These are phyloP conservation scores for Scaptomyza pallida DNA, from an alignment of 1,140 invertebrate genomes.

Conservation along the genomic window DNA sequence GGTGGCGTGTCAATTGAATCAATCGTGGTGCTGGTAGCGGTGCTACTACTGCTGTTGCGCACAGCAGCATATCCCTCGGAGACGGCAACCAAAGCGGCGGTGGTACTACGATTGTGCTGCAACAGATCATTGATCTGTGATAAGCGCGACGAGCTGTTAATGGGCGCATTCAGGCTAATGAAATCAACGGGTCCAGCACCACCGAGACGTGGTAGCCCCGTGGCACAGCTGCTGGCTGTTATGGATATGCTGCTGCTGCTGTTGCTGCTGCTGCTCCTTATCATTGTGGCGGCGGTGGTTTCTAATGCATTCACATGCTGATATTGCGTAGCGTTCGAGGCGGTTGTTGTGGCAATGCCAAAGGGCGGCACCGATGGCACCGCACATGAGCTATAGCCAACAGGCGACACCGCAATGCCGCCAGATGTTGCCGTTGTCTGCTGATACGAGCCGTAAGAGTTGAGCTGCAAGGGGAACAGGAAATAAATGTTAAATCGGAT, in stretches of 20 bases:
- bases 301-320: slow-evolving; percentile 47
- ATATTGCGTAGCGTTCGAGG: slow-evolving; percentile 68
- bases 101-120: slow-evolving; percentile 80
- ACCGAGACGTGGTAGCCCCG: slow-evolving; percentile 11
- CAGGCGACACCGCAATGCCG: slow-evolving; percentile 27
- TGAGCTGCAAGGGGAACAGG: slow-evolving; percentile 44
- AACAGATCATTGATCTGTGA: slow-evolving; percentile 81
- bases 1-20: slow-evolving; percentile 76
- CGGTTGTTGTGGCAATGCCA: slow-evolving; percentile 76
- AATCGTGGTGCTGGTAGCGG: slow-evolving; percentile 20
- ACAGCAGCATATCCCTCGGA: slow-evolving; percentile 56
- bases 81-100: slow-evolving; percentile 72
- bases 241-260: slow-evolving; percentile 23
- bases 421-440: slow-evolving; percentile 36
- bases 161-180: slow-evolving; percentile 69
- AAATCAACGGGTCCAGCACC: slow-evolving; percentile 46
- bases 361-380: slow-evolving; percentile 76
- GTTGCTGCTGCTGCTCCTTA: slow-evolving; percentile 27
- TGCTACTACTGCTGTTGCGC: slow-evolving; percentile 20
- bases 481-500: neutral
- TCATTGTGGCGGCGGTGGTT: slow-evolving; percentile 66
- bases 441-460: slow-evolving; percentile 59
- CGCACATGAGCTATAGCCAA: slow-evolving; percentile 71
- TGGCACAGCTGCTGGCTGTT: slow-evolving; percentile 32
- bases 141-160: slow-evolving; percentile 72